Evolutionary conservation across 1,140 invertebrate genomes (phyloP).

Genomic region (Ladona fulva): DNA sequence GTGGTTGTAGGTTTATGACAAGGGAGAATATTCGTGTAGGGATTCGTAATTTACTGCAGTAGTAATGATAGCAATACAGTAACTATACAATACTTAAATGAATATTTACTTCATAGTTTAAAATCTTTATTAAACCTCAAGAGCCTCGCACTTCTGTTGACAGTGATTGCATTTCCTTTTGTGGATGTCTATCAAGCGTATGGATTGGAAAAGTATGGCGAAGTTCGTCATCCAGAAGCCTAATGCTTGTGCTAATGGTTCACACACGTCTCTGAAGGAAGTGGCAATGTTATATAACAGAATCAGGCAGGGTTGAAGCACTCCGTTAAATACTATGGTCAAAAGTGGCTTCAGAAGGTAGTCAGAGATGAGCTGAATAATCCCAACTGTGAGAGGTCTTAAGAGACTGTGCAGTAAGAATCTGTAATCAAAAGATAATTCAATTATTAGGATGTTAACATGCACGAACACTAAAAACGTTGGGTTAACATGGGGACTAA

Average conservation of each 20-base stretch:
- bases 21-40: too few relatives aligned
- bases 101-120: neutral
- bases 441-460: neutral
- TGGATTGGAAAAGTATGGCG: conserved; percentile 37
- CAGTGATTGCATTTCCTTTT: conserved; percentile 29
- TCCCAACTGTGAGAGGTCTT: conserved; percentile 47
- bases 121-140: neutral
- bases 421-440: conserved; percentile 29
- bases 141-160: neutral
- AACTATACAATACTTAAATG: too few relatives aligned
- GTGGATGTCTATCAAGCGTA: conserved; percentile 40
- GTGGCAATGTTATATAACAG: conserved; percentile 49
- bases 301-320: conserved; percentile 52
- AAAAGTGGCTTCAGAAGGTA: conserved; percentile 55
- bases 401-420: conserved; percentile 47
- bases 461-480: neutral
- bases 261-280: conserved; percentile 49
- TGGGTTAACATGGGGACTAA: conserved; percentile 20
- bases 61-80: too few relatives aligned
- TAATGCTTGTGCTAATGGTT: conserved; percentile 45
- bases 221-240: conserved; percentile 43
- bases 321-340: conserved; percentile 51
- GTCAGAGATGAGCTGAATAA: conserved; percentile 52
- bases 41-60: too few relatives aligned
- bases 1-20: too few relatives aligned